phyloP scores from a whole-genome alignment of 2,888 invertebrate species.

The Copidosoma aretas region DNA sequence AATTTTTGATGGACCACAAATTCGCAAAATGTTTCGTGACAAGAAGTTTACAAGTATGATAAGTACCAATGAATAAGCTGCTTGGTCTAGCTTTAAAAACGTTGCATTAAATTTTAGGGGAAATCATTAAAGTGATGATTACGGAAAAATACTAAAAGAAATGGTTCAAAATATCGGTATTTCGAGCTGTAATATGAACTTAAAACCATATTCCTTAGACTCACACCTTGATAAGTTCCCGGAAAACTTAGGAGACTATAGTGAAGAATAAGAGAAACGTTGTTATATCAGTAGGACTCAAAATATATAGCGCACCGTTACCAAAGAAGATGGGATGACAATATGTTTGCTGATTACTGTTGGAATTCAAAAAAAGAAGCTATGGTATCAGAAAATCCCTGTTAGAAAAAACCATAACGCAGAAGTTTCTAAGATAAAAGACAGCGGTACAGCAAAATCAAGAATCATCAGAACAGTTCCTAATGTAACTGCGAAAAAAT shows the following conservation, averaged over 20 bases:
- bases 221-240: constrained; percentile 34
- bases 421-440: no score
- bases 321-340: constrained; percentile 40
- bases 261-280: constrained; percentile 52
- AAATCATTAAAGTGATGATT: constrained; percentile 4
- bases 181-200: not conserved
- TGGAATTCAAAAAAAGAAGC: no score
- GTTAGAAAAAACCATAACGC: no score
- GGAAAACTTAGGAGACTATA: constrained; percentile 50
- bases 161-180: not conserved
- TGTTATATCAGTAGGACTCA: constrained; percentile 53
- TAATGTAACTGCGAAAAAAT: no score
- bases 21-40: no score
- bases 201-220: constrained; percentile 4
- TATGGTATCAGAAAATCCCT: no score
- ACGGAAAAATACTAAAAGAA: not conserved
- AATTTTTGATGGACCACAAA: no score
- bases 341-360: constrained; percentile 38
- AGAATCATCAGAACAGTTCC: no score
- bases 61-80: no score
- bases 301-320: constrained; percentile 52
- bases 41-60: no score
- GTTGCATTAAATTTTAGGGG: not conserved
- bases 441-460: no score
- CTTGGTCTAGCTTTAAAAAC: no score